phyloP scores from a whole-genome alignment of 2,113 vertebrate genomes.

The Phasianus colchicus region DNA sequence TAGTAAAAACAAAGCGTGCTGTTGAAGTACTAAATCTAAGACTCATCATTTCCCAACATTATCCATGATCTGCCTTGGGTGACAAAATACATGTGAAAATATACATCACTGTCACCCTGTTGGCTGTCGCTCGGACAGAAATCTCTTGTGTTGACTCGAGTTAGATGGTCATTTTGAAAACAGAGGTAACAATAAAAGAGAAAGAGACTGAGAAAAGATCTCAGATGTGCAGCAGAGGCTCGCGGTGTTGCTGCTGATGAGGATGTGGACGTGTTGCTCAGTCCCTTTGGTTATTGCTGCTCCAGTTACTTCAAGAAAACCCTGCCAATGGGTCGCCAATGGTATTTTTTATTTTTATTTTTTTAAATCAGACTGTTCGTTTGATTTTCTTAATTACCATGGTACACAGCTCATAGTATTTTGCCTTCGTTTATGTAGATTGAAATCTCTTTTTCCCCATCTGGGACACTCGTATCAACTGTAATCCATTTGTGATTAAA shows the following conservation, averaged over 20 bases:
- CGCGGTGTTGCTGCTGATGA: not conserved
- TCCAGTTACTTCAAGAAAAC: not conserved
- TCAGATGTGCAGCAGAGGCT: not conserved
- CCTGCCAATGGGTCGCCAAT: not conserved
- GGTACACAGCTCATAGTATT: not conserved
- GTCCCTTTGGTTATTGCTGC: not conserved
- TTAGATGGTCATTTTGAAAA: not conserved
- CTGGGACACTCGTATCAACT: not conserved
- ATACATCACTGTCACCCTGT: not conserved
- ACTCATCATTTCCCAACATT: not conserved
- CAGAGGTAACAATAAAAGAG: not conserved
- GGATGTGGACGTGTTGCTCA: rapidly evolving
- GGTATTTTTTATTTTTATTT: not conserved
- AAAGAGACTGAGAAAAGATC: not conserved
- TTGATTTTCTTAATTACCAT: not conserved
- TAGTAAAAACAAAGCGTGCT: not conserved
- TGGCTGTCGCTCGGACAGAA: not conserved
- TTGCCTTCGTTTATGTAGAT: constrained; percentile 20
- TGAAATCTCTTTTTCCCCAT: not conserved
- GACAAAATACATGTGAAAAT: not conserved
- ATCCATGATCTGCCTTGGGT: not conserved
- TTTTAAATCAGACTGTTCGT: not conserved
- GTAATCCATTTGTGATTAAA: constrained; percentile 13
- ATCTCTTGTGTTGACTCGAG: not conserved
- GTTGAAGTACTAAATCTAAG: not conserved